A percentile compares a stretch with the other conserved stretches of the same genome.
These are phyloP conservation scores for Vulpes lagopus DNA, from an alignment of 2,113 vertebrate species.

Conservation along the genomic window DNA sequence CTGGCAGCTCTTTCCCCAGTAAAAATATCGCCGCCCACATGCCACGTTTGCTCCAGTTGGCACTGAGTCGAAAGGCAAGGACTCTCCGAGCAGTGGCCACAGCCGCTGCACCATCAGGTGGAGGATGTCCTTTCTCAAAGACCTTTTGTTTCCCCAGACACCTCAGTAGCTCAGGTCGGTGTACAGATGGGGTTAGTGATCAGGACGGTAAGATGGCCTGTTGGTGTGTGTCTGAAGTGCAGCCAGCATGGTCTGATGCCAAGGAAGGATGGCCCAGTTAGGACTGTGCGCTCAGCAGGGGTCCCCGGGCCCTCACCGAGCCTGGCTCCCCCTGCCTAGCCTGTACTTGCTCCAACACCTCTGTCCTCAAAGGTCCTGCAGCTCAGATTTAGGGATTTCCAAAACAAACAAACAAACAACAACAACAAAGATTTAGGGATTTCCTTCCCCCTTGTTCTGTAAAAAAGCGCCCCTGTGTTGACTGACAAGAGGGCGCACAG, in stretches of 20 bases:
- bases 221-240: background rate
- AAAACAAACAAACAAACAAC: too few relatives aligned
- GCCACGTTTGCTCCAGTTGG: slow-evolving; percentile 40
- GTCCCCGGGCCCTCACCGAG: background rate
- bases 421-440: background rate
- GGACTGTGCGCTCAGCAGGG: background rate
- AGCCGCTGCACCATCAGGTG: background rate
- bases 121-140: background rate
- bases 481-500: background rate
- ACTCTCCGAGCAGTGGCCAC: background rate
- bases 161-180: background rate
- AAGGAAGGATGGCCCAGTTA: background rate
- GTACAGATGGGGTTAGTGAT: background rate
- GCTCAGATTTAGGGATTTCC: background rate
- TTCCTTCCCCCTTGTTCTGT: background rate
- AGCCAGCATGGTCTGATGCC: background rate
- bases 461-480: background rate
- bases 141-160: background rate
- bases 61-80: background rate
- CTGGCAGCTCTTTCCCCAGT: slow-evolving; percentile 37
- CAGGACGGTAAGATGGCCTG: background rate
- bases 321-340: fast-evolving
- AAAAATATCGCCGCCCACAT: slow-evolving; percentile 59
- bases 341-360: background rate
- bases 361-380: background rate